Percentiles rank a stretch among this genome's conserved stretches.
phyloP scores from a whole-genome alignment of 1,140 invertebrate genomes.

The Cotesia glomerata region DNA sequence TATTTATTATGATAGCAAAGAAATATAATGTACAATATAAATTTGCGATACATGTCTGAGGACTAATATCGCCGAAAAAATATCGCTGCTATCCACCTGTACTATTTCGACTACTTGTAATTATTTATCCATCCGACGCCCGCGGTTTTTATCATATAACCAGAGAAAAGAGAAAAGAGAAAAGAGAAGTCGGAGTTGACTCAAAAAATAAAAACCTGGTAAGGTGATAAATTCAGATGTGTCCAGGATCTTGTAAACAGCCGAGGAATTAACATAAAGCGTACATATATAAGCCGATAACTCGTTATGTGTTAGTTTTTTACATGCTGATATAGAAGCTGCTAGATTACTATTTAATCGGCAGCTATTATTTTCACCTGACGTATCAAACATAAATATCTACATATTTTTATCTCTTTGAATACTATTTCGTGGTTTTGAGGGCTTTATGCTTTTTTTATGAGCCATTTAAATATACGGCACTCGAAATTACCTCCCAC shows the following conservation, averaged over 20 bases:
- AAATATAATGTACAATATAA: no score
- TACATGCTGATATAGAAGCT: neutral
- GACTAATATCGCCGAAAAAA: neutral
- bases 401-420: neutral
- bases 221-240: slow-evolving; percentile 39
- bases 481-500: neutral
- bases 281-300: slow-evolving; percentile 3
- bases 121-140: neutral
- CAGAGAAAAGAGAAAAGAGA: no score
- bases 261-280: slow-evolving; percentile 41
- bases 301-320: neutral
- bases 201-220: neutral
- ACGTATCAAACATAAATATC: neutral
- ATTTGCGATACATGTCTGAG: no score
- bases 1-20: no score
- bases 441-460: neutral
- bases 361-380: neutral
- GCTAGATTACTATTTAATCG: slow-evolving; percentile 11
- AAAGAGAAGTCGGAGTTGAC: no score
- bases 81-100: neutral
- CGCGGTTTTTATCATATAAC: no score
- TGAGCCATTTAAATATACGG: neutral
- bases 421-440: neutral
- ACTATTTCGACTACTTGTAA: neutral
- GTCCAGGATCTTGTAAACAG: slow-evolving; percentile 37